Conservation (phyloP, 64 coral and sea anemone species). For the Montipora cactus region DNA sequence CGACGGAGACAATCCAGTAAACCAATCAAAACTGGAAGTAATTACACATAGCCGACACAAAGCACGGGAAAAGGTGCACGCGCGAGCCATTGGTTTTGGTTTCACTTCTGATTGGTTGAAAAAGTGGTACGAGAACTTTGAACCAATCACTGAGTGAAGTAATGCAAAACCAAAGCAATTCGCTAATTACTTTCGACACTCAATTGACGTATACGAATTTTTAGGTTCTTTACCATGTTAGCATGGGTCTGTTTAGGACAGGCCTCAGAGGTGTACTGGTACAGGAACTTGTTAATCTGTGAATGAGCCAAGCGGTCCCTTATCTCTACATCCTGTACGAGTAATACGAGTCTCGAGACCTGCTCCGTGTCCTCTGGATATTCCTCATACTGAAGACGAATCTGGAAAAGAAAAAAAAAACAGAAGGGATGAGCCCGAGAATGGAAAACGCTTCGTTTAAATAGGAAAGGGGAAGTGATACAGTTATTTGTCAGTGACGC, state of each 20-base stretch:
- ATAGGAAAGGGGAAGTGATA: not conserved
- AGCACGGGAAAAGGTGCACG: no score
- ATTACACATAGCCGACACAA: no score
- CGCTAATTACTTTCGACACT: no score
- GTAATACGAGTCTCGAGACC: constrained; percentile 80
- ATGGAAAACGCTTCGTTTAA: no score
- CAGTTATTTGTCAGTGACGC: no score
- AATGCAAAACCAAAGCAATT: no score
- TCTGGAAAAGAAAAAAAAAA: constrained; percentile 49
- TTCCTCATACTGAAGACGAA: constrained; percentile 96
- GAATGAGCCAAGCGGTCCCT: constrained; percentile 92
- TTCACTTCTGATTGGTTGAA: no score
- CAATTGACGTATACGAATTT: not conserved
- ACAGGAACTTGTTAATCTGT: constrained; percentile 98
- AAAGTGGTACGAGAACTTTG: no score
- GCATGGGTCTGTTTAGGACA: constrained; percentile 94
- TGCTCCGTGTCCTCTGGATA: constrained; percentile 90
- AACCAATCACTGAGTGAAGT: no score
- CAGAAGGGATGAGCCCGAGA: not conserved
- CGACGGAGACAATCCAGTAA: no score
- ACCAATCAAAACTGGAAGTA: no score
- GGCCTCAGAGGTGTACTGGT: constrained; percentile 91
- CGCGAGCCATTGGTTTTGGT: no score
- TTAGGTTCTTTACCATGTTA: constrained; percentile 85
- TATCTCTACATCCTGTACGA: constrained; percentile 95